phyloP scores from a whole-genome alignment of 2,113 vertebrate genomes.

The Thalassoma bifasciatum region DNA sequence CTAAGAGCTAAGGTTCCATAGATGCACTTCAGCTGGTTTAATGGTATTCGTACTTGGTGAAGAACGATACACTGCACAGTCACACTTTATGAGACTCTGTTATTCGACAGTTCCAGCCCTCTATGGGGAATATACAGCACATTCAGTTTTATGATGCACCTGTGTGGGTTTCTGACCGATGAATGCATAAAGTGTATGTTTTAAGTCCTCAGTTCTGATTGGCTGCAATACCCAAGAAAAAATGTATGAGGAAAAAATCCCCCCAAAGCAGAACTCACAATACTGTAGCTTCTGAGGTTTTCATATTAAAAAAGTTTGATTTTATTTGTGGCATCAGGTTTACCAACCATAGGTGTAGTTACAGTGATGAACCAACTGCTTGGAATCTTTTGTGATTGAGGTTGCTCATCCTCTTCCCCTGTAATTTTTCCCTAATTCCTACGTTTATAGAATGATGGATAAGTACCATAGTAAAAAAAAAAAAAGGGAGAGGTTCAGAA shows the following conservation, averaged over 20 bases:
- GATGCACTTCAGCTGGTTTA: constrained; percentile 57
- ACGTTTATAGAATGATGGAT: too few species aligned
- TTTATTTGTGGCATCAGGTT: background rate
- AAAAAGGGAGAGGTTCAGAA: too few species aligned
- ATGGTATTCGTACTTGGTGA: constrained; percentile 54
- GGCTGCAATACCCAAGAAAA: constrained; percentile 18
- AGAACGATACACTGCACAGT: constrained; percentile 41
- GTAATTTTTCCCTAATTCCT: background rate
- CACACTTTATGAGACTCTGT: constrained; percentile 44
- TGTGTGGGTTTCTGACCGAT: background rate
- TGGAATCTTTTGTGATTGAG: too few species aligned
- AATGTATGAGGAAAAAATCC: background rate
- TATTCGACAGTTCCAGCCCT: constrained; percentile 34
- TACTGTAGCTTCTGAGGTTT: background rate
- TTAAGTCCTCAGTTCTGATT: background rate
- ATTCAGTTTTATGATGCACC: constrained; percentile 32
- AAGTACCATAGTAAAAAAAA: too few species aligned
- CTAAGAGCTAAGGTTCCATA: constrained; percentile 37
- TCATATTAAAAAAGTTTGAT: background rate
- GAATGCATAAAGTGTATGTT: constrained; percentile 16
- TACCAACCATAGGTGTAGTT: background rate
- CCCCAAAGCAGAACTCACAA: background rate
- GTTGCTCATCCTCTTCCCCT: background rate
- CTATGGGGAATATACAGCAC: constrained; percentile 9
- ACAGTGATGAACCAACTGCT: too few species aligned